Evolutionary conservation across 2,888 invertebrate genomes (phyloP), one percentile per base, ranked within the genome.

Genomic region (Gymnosoma rotundatum): DNA sequence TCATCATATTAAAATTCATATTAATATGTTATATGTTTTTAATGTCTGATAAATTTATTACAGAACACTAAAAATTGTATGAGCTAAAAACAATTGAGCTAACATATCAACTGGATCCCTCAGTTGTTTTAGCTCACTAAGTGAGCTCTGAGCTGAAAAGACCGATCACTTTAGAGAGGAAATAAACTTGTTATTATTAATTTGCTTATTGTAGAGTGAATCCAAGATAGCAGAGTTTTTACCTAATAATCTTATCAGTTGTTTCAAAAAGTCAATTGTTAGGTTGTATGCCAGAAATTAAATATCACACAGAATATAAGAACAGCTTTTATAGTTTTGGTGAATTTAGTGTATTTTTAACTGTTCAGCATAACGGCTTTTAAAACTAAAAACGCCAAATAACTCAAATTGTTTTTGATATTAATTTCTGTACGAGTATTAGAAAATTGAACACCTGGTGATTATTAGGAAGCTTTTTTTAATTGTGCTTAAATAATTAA

Each of bases 181-280:
- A 25, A 25, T 25, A 25, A 25, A 25, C 25, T 25, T 25, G 4
- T 25, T 25, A 25, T 2, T 42, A 42, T 42, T 10, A 42, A 12
- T 14, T 42, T 1, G 12, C 42, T 18, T 32, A 18, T n/a, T 64
- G 32, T 64, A 50, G 64, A 32, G 45, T 52, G 48, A 38, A 45
- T 1, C 3, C n/a, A 4, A 10, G 18, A 0, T n/a, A 48, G 10
- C 48, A 48, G 0, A 32, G 10, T 32, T 50, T 20, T 14, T 4
- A 52, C 4, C 25, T 63, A 25, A 8, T 79, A 61, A 74, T 80
- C 67, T 80, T 48, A 80, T 80, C 73, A 61, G 58, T 66, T 21
- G 12, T 32, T 52, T 42, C 12, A n/a, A 50, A 72, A 66, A 60
- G 25, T 38, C 4, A 25, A 8, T 20, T 42, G 16, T 32, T 42